Base-by-base conservation (phyloP, 2,888 invertebrate genomes). In the Diloba caeruleocephala region DNA sequence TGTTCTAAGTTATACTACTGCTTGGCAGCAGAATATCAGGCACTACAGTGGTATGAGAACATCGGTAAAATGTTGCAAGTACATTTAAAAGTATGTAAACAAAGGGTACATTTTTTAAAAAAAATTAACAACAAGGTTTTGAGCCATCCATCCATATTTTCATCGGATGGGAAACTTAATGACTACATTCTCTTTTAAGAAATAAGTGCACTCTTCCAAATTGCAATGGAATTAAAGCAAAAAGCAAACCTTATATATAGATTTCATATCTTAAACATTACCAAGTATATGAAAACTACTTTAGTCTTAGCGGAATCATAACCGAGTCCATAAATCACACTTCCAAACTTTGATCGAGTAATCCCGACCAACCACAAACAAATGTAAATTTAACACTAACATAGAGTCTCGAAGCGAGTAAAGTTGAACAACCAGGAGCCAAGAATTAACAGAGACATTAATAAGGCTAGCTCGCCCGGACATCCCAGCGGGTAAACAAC, bases 391-490 rank as follows among this genome's bases (percentile, higher is more conserved):
- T 52, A 71, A 68, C 58, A 54, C 52, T 43, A 60, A 43, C 46
- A 48, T 56, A 56, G 38, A 48, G 44, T 54, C 45, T 51, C 57
- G 33, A 49, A 56, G 51, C 48, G 46, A 49, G 49, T 51, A 25
- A 66, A 69, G 32, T 69, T 71, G 37, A 71, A 71, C 58, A 71
- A 63, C 52, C 44, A 62, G 64, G 51, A 68, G 54, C 50, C 57
- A 55, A 72, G 60, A 68, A 68, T 71, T 71, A 70, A 60, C 60
- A 58, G 48, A 36, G 43, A 53, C 72, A 60, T 71, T 70, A 70
- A 60, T 64, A 71, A 60, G 64, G 50, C 38, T 51, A 45, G 37
- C 34, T 37, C 48, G 54, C 36, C 60, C 65, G 61, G 58, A 65
- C 50, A 57, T 60, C 72, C 60, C 61, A 2, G 12, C 26, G 69